Conservation (phyloP, 53 echinoderm and acorn worm genomes). For the Holothuria leucospilota region DNA sequence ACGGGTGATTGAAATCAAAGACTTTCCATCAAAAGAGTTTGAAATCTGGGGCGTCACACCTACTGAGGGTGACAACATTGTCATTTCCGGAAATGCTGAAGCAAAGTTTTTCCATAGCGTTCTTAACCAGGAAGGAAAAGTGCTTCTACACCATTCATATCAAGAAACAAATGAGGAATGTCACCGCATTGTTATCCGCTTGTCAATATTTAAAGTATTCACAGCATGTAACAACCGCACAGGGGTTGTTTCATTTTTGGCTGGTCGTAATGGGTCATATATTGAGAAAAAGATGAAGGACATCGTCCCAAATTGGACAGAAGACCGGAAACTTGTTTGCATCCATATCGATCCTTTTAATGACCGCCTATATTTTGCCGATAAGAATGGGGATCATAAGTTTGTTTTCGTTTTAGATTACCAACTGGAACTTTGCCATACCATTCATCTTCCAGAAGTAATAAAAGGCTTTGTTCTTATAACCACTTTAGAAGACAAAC, state of each 20-base stretch:
- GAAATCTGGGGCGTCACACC: neutral
- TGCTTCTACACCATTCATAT: no score
- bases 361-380: neutral
- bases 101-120: neutral
- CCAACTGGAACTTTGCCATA: neutral
- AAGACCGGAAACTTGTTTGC: no score
- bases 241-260: neutral
- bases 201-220: neutral
- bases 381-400: neutral
- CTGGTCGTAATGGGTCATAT: neutral
- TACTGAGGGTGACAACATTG: neutral
- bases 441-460: neutral
- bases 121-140: neutral
- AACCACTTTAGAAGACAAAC: neutral
- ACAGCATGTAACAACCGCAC: no score
- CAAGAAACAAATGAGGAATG: neutral
- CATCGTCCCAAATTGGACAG: no score
- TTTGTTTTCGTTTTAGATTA: neutral
- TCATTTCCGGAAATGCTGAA: neutral
- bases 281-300: neutral
- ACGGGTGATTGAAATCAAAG: neutral
- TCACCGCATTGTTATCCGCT: neutral
- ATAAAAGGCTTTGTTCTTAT: neutral
- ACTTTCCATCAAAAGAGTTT: neutral
- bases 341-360: neutral